phyloP scores from a whole-genome alignment of 2,888 invertebrate genomes.

The Leptura quadrifasciata region DNA sequence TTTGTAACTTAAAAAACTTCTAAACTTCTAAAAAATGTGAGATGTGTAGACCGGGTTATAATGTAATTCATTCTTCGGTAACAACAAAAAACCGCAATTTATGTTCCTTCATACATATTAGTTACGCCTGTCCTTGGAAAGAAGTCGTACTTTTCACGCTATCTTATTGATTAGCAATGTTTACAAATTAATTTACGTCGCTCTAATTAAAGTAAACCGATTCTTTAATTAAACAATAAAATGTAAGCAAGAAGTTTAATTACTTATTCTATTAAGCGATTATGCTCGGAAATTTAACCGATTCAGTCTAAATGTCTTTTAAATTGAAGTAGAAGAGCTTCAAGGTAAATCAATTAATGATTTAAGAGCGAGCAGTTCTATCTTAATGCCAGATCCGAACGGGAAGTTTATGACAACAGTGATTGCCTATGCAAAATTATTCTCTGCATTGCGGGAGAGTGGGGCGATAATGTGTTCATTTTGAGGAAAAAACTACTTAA shows the following conservation, averaged over 20 bases:
- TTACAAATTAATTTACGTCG: neutral
- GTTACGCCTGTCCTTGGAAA: neutral
- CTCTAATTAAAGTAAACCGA: slow-evolving; percentile 14
- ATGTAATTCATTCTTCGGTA: no score
- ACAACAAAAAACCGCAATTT: no score
- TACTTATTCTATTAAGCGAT: slow-evolving; percentile 9
- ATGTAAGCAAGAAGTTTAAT: neutral
- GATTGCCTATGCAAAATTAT: no score
- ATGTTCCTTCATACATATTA: no score
- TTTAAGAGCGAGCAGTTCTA: neutral
- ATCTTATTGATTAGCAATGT: neutral
- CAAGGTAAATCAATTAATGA: slow-evolving; percentile 4
- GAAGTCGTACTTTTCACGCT: slow-evolving; percentile 8
- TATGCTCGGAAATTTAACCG: slow-evolving; percentile 8
- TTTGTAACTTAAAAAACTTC: no score
- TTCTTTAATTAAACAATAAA: slow-evolving; percentile 5
- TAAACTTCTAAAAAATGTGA: no score
- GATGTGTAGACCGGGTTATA: no score
- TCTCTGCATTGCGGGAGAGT: no score
- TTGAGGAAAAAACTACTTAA: no score
- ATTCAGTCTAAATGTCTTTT: slow-evolving; percentile 3
- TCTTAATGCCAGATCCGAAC: neutral
- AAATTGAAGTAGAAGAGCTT: neutral
- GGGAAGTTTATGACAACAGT: no score
- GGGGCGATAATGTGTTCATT: no score